Base-by-base conservation (phyloP, 2,888 invertebrate species). In the Melinopterus prodromus region DNA sequence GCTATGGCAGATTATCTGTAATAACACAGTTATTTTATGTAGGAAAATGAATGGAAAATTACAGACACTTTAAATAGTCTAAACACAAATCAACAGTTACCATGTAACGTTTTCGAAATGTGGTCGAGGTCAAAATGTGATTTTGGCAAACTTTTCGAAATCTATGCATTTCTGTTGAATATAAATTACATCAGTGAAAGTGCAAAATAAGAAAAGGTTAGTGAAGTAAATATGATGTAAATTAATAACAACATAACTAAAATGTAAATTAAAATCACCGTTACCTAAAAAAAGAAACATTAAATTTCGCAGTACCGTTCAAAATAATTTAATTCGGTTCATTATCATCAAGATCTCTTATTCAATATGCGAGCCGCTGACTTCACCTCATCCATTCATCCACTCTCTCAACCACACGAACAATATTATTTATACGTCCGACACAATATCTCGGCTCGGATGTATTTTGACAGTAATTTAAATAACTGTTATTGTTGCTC, bases 401-500 rank as follows among this genome's bases (percentile, higher is more conserved):
- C 53, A 35, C 16, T 35, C 15, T 14, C 26, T 5, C 74, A n/a
- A 37, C 74, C 74, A 74, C n/a, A 74, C 74, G 74, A 53, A 53
- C 53, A 53, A 53, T 53, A 53, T 74, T 74, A 74, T 74, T 74
- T 74, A 74, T 37, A 37, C 74, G 12, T 35, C 35, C 35, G 37
- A 74, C 74, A 74, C 74, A 74, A 74, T 74, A 74, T 36, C 74
- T 15, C 71, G 36, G 74, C 74, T 35, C 74, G 35, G n/a, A 35
- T 35, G 74, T 74, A 74, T 37, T 74, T 74, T 74, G 75, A 80
- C 77, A 74, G 75, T 74, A 77, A 80, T 80, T 80, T 80, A 77
- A 80, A 80, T 80, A 80, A 80, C 79, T 74, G 77, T 79, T 79
- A 79, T 80, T 80, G 79, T 80, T 80, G 77, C 53, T 53, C 53